These are phyloP conservation scores for Baryphthengus martii DNA, from an alignment of 2,113 vertebrate species.

Conservation along the genomic window DNA sequence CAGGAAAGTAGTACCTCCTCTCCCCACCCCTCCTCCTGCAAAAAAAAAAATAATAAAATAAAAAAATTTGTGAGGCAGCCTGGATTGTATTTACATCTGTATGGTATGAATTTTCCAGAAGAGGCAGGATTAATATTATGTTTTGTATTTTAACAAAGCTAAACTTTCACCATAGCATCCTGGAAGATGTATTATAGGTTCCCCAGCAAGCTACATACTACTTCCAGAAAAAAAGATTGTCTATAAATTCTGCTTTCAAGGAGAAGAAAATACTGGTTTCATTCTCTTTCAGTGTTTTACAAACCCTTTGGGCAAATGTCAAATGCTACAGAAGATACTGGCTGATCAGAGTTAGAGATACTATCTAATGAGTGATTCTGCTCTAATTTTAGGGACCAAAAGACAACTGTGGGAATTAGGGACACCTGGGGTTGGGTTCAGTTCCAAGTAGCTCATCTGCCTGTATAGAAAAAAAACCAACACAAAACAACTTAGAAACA, in stretches of 20 bases:
- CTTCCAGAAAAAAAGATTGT: not conserved
- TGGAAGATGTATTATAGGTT: not conserved
- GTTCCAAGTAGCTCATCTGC: not conserved
- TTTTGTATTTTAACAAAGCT: not conserved
- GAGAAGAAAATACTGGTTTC: not conserved
- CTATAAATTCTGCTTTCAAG: not conserved
- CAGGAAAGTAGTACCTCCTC: too few relatives aligned
- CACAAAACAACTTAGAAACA: not conserved
- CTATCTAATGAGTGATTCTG: not conserved
- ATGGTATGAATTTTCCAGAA: not conserved
- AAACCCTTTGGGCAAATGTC: not conserved
- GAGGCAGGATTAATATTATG: not conserved
- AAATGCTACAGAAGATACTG: not conserved
- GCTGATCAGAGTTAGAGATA: not conserved
- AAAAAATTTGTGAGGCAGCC: not conserved
- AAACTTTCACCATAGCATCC: not conserved
- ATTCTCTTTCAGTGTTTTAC: not conserved
- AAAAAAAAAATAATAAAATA: not conserved
- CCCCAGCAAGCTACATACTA: not conserved
- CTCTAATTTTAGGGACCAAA: not conserved
- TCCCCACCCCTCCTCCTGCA: rapidly evolving
- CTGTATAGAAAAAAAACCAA: not conserved
- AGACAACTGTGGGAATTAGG: not conserved
- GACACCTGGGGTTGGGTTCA: not conserved
- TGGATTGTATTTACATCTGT: not conserved